These are phyloP conservation scores for Pseudococcus jackbeardsleyi DNA, from an alignment of 2,888 invertebrate genomes.

Conservation along the genomic window DNA sequence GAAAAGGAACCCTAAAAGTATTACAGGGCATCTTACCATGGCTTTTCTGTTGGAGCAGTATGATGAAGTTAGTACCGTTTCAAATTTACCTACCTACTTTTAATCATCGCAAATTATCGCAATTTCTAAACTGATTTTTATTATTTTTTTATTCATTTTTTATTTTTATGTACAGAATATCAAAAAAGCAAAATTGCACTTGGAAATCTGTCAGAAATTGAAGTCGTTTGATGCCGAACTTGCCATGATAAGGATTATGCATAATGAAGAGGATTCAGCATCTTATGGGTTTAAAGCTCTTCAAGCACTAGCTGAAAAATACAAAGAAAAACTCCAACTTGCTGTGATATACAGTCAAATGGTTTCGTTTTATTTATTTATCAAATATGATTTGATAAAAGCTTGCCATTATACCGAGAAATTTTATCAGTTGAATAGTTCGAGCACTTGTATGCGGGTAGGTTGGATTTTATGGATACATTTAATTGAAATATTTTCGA, in stretches of 20 bases:
- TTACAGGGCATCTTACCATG: neutral
- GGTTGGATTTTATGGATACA: too few relatives aligned
- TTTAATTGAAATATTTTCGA: too few relatives aligned
- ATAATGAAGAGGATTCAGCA: neutral
- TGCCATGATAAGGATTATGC: neutral
- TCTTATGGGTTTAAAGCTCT: neutral
- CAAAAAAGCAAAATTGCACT: neutral
- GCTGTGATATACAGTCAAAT: conserved; percentile 3
- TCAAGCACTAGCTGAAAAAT: neutral
- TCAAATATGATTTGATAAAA: neutral
- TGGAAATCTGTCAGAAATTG: conserved; percentile 4
- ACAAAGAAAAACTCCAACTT: neutral
- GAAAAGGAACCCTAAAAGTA: conserved; percentile 15
- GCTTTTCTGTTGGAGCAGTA: neutral
- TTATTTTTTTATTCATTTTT: neutral
- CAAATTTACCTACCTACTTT: neutral
- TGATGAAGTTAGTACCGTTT: neutral
- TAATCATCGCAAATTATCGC: too few relatives aligned
- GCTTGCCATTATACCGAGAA: conserved; percentile 12
- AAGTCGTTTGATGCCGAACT: neutral
- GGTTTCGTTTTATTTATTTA: neutral
- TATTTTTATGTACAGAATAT: neutral
- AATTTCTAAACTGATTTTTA: neutral
- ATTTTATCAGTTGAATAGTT: neutral
- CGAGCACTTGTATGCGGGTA: neutral